phyloP scores from a whole-genome alignment of 1,140 invertebrate species.

The Drosophila simulans region DNA sequence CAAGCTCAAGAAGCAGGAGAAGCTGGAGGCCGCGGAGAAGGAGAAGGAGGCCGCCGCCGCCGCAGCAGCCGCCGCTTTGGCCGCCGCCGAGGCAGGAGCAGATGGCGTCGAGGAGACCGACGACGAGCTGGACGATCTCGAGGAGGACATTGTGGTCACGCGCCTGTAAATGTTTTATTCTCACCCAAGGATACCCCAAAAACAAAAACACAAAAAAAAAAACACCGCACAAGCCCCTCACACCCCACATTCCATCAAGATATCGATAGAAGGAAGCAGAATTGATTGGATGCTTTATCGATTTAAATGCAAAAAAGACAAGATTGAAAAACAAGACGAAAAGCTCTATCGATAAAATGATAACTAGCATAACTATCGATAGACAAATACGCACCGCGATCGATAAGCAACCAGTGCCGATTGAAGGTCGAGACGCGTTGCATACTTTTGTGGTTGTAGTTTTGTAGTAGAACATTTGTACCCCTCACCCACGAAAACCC shows the following conservation, averaged over 20 bases:
- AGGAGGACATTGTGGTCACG: constrained; percentile 93
- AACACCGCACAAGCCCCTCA: constrained; percentile 4
- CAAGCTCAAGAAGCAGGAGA: constrained; percentile 89
- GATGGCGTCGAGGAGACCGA: constrained; percentile 89
- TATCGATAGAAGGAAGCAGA: constrained; percentile 16
- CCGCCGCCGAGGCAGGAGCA: constrained; percentile 85
- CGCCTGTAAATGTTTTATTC: constrained; percentile 87
- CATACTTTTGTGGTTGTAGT: constrained; percentile 63
- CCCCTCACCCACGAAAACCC: constrained; percentile 6
- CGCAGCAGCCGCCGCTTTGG: constrained; percentile 83
- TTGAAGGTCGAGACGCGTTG: constrained; percentile 1
- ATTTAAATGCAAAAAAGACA: constrained; percentile 1
- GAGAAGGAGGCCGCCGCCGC: constrained; percentile 79
- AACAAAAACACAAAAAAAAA: neutral
- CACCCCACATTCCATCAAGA: constrained; percentile 31
- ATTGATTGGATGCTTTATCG: constrained; percentile 1
- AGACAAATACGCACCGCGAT: constrained; percentile 9
- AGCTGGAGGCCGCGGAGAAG: constrained; percentile 85
- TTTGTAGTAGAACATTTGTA: constrained; percentile 38
- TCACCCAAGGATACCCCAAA: constrained; percentile 6
- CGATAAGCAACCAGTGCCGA: constrained; percentile 16
- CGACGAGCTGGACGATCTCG: constrained; percentile 93
- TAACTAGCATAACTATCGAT: constrained; percentile 2
- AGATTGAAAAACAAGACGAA: neutral
- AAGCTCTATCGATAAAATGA: neutral